Evolutionary conservation across 2,113 vertebrate genomes (phyloP).

Genomic region (Columba livia): DNA sequence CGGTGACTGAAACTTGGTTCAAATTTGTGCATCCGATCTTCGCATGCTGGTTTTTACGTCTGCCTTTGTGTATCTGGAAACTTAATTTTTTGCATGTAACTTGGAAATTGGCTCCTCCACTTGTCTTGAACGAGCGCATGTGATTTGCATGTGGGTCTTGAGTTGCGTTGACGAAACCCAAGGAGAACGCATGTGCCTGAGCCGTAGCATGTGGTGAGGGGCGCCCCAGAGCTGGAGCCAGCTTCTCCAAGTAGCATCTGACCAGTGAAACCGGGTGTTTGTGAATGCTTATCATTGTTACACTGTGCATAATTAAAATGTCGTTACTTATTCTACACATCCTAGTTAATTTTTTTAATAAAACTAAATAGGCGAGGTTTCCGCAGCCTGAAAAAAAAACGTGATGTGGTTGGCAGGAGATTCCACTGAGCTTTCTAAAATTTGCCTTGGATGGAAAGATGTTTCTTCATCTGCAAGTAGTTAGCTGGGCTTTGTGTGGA

Average conservation of each 20-base stretch:
- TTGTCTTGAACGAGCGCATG: conserved; percentile 47
- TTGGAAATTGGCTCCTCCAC: conserved; percentile 25
- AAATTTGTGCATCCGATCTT: conserved; percentile 28
- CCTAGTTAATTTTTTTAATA: conserved; percentile 52
- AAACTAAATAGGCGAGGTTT: conserved; percentile 44
- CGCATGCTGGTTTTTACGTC: conserved; percentile 51
- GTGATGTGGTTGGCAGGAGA: conserved; percentile 22
- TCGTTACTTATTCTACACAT: conserved; percentile 29
- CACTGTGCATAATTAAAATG: conserved; percentile 53
- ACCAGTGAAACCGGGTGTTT: background rate
- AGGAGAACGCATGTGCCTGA: conserved; percentile 38
- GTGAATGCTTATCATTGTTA: conserved; percentile 42
- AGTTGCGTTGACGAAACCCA: background rate
- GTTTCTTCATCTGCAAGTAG: conserved; percentile 61
- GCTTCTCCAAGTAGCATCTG: background rate
- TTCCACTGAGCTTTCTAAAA: conserved; percentile 58
- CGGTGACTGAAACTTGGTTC: conserved; percentile 32
- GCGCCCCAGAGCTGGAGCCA: background rate
- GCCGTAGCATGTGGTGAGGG: conserved; percentile 35
- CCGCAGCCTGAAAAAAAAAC: conserved; percentile 3
- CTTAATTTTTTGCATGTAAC: conserved; percentile 49
- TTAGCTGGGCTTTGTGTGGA: conserved; percentile 59
- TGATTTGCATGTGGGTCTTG: conserved; percentile 30
- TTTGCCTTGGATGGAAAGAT: conserved; percentile 65
- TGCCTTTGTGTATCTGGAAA: conserved; percentile 47